Base-by-base conservation (phyloP, 2,113 vertebrate species). In the Alligator mississippiensis region DNA sequence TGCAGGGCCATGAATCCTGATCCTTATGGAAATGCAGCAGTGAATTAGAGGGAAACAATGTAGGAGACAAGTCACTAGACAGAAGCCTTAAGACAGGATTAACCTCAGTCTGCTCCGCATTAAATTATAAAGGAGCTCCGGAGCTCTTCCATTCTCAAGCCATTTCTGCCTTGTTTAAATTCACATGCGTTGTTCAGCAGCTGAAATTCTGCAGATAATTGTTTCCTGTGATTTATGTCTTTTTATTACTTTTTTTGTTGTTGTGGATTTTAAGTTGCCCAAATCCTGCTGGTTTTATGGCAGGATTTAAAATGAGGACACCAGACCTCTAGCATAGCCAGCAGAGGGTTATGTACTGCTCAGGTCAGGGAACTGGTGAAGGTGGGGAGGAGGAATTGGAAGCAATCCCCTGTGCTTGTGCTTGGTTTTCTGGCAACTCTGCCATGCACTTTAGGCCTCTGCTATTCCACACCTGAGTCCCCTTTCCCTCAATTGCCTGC, bases 11-110 rank as follows among this genome's bases (percentile, higher is more conserved):
- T 68, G 70, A 80, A 76, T 80, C 34, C 60, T 17, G 19, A 61
- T 57, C 12, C 80, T 92, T 84, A 88, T 89, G 77, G 77, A 85
- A 68, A 57, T 57, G 80, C 84, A 38, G 64, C 70, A 77, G 61
- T 85, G 82, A 85, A 85, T 92, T 92, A 85, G 80, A 55, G 25
- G 25, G 78, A 60, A 80, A 76, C n/a, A 82, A 58, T 25, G 28
- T 63, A 25, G 61, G 77, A 92, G 91, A 62, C 82, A 64, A 77
- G 88, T 62, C 21, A 34, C 74, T 88, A 66, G 59, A 82, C 61
- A 81, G 84, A 79, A 62, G 70, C 61, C 72, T 80, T 77, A n/a
- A 89, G 82, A 89, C 25, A 89, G 60, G 82, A 89, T 85, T 92
- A 80, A 84, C 82, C 70, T 64, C 74, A 68, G 82, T 81, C 70